A percentile compares a stretch with the other conserved stretches of the same genome.
phyloP scores from a whole-genome alignment of 2,888 invertebrate species.

The Cheilosia impressa region DNA sequence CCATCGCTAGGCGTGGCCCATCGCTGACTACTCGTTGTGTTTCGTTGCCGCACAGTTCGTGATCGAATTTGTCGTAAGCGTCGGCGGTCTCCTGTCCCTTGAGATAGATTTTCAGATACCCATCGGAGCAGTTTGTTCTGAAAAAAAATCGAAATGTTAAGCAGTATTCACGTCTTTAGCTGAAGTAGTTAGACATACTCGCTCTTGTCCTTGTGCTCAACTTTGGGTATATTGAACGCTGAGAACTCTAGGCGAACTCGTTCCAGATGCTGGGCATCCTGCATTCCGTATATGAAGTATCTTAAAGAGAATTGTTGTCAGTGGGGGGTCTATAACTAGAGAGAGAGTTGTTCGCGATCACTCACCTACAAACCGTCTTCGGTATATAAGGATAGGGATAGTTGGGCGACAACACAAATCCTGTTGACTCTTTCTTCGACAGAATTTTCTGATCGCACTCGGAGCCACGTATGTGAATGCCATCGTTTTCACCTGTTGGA shows the following conservation, averaged over 20 bases:
- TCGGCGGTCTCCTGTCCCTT: constrained; percentile 96
- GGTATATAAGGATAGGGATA: constrained; percentile 97
- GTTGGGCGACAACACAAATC: constrained; percentile 97
- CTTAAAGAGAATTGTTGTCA: constrained; percentile 80
- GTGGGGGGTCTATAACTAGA: neutral
- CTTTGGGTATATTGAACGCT: constrained; percentile 95
- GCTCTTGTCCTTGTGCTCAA: constrained; percentile 87
- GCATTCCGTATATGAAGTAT: constrained; percentile 99
- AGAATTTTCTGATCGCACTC: constrained; percentile 99
- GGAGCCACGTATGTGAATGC: constrained; percentile 97
- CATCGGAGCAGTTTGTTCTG: constrained; percentile 91
- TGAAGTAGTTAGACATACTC: constrained; percentile 87
- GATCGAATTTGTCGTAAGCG: constrained; percentile 96
- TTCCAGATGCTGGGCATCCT: constrained; percentile 98
- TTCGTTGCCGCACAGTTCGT: constrained; percentile 94
- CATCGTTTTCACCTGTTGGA: constrained; percentile 90
- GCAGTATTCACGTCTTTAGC: too few species aligned
- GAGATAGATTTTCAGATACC: constrained; percentile 94
- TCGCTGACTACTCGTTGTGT: constrained; percentile 94
- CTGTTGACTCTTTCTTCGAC: constrained; percentile 95
- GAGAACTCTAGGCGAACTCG: constrained; percentile 95
- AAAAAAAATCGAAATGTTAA: neutral
- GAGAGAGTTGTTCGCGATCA: constrained; percentile 40
- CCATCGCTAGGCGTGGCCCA: constrained; percentile 96
- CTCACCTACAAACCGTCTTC: constrained; percentile 95